Conservation (phyloP, 1,140 invertebrate species). For the Rhagoletis zephyria region DNA sequence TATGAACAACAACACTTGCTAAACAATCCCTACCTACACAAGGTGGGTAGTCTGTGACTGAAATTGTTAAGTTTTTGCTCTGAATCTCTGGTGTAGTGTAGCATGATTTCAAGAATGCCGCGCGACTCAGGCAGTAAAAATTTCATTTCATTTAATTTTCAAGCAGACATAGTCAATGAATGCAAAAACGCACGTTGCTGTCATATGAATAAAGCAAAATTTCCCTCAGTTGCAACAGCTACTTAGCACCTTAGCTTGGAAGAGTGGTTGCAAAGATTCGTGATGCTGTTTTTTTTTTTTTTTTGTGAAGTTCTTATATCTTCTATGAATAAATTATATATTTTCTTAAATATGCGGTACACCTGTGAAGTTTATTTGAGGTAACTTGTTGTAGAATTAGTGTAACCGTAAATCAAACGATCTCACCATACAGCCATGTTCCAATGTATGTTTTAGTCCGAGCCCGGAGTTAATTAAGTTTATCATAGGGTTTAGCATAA, state of each 20-base stretch:
- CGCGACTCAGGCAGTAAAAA: background rate
- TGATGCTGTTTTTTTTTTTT: too few species aligned
- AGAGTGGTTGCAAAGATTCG: background rate
- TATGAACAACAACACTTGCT: background rate
- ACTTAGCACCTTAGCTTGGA: background rate
- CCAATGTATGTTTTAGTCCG: too few species aligned
- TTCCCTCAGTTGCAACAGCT: background rate
- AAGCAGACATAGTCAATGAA: background rate
- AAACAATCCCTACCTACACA: background rate
- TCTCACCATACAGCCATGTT: too few species aligned
- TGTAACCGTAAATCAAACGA: too few species aligned
- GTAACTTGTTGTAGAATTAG: too few species aligned
- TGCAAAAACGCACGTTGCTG: background rate
- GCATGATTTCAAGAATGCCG: background rate
- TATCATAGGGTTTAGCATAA: too few species aligned
- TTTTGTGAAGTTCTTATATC: too few species aligned
- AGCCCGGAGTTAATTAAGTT: too few species aligned
- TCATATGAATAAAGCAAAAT: background rate
- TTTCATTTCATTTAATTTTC: conserved; percentile 36
- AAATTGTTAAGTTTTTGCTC: conserved; percentile 7
- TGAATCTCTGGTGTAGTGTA: background rate
- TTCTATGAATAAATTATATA: too few species aligned
- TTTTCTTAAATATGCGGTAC: too few species aligned
- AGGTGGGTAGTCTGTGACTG: conserved; percentile 11
- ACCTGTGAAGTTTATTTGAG: too few species aligned